Evolutionary conservation across 2,797 vertebrate genomes (phyloP), one percentile per base, ranked within the genome.

Genomic region (Myiothlypis coronata): DNA sequence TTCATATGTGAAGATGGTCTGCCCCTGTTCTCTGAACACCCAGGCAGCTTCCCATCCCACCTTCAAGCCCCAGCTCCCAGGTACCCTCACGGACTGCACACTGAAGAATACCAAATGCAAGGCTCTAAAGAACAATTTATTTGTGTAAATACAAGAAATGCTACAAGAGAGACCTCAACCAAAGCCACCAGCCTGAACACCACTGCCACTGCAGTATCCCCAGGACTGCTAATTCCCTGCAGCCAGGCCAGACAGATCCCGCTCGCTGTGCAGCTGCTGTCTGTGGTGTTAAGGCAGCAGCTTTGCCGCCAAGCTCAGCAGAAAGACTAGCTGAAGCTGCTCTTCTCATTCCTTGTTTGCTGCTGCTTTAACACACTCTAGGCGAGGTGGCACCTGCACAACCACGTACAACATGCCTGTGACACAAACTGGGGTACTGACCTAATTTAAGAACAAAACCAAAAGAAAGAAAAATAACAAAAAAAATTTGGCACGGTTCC

Each of bases 371-470:
- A 35, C 11, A 6, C 1, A 1, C 12, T 35, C 23, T 24, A 1
- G 6, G 69, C 14, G 41, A 79, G 14, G 26, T 12, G 11, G 34
- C 32, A 82, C 26, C 34, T n/a, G 57, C 72, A 49, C 80, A 44
- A 37, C 34, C 28, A 32, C 0, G 0, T 8, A 19, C 39, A 22
- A 34, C 8, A 2, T 0, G 0, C 23, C 32, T 23, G 20, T 5
- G 16, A 71, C 13, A 24, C 59, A 28, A 30, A 50, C 18, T 9
- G 1, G 13, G 21, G 32, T 64, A 67, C 26, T 32, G 49, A 60
- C 8, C 17, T 34, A 37, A 84, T 41, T 44, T 3, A 2, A 75
- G 68, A 77, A 14, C 18, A 53, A 47, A 37, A 30, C 2, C 15
- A 23, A 67, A 77, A 43, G 16, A 35, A 56, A 35, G 18, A 43